These are phyloP conservation scores for Reticulitermes speratus DNA, from an alignment of 1,140 invertebrate species.

Conservation along the genomic window DNA sequence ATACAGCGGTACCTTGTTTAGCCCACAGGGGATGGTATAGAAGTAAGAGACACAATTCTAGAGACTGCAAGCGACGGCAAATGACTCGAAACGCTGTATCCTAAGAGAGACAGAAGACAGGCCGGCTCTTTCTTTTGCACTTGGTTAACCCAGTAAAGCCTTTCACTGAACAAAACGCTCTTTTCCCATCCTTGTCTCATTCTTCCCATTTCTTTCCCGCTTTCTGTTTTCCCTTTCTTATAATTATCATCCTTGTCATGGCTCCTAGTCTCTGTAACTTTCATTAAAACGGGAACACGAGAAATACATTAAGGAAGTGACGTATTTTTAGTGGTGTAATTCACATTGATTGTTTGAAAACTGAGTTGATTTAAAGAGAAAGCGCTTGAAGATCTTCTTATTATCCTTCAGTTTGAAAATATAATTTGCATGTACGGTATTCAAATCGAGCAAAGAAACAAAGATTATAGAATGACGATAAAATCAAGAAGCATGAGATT, in stretches of 20 bases:
- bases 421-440: too few relatives aligned
- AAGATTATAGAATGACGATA: too few relatives aligned
- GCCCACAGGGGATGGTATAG: neutral
- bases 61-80: neutral
- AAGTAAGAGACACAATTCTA: neutral
- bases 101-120: neutral
- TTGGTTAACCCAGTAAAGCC: neutral
- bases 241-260: neutral
- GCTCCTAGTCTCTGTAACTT: neutral
- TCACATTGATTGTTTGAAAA: neutral
- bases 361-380: neutral
- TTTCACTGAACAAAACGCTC: neutral
- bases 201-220: neutral
- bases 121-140: neutral
- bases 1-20: neutral
- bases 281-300: constrained; percentile 4
- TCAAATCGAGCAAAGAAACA: too few relatives aligned
- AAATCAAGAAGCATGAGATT: too few relatives aligned
- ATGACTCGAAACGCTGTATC: neutral
- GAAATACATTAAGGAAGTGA: neutral
- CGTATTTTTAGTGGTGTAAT: neutral
- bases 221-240: neutral
- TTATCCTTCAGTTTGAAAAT: too few relatives aligned
- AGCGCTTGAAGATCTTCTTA: too few relatives aligned
- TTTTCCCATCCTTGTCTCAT: neutral